Base-by-base conservation (phyloP, 2,113 vertebrate genomes). In the Suricata suricatta region DNA sequence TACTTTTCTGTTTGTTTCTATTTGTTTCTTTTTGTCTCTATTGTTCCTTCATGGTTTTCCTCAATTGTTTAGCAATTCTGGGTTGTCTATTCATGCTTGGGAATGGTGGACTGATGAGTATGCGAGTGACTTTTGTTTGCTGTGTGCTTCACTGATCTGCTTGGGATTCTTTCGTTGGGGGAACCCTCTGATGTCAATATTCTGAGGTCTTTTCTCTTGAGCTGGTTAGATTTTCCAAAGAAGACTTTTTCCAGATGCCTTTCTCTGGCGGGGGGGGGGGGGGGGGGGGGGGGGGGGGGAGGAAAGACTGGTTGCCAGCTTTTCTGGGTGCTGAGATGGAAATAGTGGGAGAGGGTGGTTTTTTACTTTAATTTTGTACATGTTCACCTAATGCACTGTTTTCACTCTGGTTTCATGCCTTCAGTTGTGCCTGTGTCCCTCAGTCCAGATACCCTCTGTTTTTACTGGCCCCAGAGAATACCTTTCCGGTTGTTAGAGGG, bases 151-250 rank as follows among this genome's bases (percentile, higher is more conserved):
- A 27, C 31, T 54, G 84, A n/a, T n/a, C n/a, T 54, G 21, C 17
- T 41, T 57, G 52, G 15, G 29, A 68, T 90, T 90, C 31, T 47
- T 88, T 66, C 57, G 64, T 79, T 92, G 63, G 69, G 71, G 77
- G 80, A 83, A 33, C 44, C 44, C 35, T 90, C 25, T 84, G 21
- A 29, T 74, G 27, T 95, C 10, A 57, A 0, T 94, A 66, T 94
- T 33, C 57, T 90, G 38, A 76, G 52, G 23, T 87, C 60, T 90
- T 96, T 87, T 84, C 41, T 82, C 47, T 95, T 69, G 93, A 83
- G 33, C 27, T 60, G 66, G 76, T 90, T 76, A 57, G 38, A 84
- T 90, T 87, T 52, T 19, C 33, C 52, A 90, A 60, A 35, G n/a
- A 90, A 84, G 68, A 76, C 66, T 64, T 86, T 86, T 72, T 74